Conservation (phyloP, 2,113 vertebrate species). For the Asarcornis scutulata region DNA sequence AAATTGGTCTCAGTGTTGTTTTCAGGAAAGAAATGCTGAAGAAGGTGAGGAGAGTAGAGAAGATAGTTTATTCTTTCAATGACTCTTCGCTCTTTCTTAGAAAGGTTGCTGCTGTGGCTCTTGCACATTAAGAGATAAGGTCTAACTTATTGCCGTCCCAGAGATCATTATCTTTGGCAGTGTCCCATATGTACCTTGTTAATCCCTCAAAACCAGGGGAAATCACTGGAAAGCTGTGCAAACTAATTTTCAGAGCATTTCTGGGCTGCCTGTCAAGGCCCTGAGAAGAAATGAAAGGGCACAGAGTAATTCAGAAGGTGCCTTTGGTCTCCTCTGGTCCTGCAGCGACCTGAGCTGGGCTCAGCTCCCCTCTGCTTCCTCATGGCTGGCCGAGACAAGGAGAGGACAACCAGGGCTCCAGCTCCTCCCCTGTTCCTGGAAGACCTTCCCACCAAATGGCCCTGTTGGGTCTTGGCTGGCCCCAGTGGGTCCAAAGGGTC, state of each 20-base stretch:
- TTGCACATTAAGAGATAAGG: background rate
- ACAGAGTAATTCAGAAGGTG: background rate
- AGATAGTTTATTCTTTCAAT: background rate
- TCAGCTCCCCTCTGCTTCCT: background rate
- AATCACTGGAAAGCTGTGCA: background rate
- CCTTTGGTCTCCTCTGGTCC: background rate
- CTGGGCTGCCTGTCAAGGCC: background rate
- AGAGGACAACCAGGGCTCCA: background rate
- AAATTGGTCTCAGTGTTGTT: background rate
- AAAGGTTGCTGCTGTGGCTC: background rate
- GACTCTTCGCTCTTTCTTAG: background rate
- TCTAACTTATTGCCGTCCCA: background rate
- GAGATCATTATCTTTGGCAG: background rate
- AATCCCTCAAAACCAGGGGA: background rate
- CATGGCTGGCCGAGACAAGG: rapidly evolving
- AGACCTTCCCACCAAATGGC: background rate
- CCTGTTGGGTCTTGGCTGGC: rapidly evolving
- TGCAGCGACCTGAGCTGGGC: background rate
- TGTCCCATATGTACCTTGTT: background rate
- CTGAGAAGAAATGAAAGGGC: background rate
- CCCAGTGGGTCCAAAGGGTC: background rate
- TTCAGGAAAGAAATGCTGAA: background rate
- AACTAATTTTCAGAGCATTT: background rate
- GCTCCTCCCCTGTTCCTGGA: background rate
- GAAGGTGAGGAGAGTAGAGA: background rate